A percentile compares a stretch with the other conserved stretches of the same genome.
Evolutionary conservation across 2,113 vertebrate species (phyloP).

Genomic region (Spilogale gracilis): DNA sequence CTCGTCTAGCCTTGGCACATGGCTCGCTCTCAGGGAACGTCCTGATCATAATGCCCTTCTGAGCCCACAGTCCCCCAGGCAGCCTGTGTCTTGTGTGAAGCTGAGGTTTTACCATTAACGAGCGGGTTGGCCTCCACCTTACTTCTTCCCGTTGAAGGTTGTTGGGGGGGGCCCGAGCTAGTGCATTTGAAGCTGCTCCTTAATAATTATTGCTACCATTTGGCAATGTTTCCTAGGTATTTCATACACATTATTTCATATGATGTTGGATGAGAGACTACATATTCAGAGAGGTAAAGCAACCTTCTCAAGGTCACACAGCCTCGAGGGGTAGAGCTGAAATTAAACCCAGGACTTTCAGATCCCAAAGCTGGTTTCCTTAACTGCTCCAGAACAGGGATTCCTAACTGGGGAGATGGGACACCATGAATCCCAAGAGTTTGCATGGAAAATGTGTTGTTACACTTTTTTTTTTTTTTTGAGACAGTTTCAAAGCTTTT

Average conservation of each 20-base stretch:
- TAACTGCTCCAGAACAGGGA: not conserved
- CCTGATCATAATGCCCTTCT: rapidly evolving
- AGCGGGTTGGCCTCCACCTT: not conserved
- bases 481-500: not conserved
- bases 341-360: not conserved
- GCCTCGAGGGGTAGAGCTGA: not conserved
- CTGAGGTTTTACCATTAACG: rapidly evolving
- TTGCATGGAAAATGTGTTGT: not conserved
- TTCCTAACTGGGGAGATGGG: not conserved
- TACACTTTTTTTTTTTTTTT: conserved; percentile 13
- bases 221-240: not conserved
- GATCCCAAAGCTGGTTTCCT: not conserved
- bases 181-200: too few relatives aligned
- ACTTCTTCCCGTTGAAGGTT: not conserved
- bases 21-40: rapidly evolving
- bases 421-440: too few relatives aligned
- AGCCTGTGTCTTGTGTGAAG: rapidly evolving
- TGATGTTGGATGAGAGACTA: not conserved
- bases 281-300: not conserved
- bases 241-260: not conserved
- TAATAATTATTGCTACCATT: rapidly evolving
- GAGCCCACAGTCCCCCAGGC: not conserved
- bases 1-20: rapidly evolving
- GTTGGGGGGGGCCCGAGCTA: not conserved
- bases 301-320: not conserved